Evolutionary conservation across 2,113 vertebrate genomes (phyloP).

Genomic region (Baryphthengus martii): DNA sequence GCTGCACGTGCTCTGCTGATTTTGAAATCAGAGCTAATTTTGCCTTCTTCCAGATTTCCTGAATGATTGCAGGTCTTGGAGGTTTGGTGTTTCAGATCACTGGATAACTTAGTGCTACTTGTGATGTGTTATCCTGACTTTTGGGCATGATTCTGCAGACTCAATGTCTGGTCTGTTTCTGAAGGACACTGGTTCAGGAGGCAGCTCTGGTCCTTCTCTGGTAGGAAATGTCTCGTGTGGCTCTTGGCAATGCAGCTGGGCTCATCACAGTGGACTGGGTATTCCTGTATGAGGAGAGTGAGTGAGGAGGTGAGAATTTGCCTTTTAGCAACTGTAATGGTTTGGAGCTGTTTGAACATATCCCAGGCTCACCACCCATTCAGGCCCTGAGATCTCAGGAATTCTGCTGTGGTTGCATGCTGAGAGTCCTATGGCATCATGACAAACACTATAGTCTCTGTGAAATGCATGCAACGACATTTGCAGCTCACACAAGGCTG

Average conservation of each 20-base stretch:
- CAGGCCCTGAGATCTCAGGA: background rate
- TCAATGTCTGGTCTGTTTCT: background rate
- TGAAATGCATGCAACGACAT: background rate
- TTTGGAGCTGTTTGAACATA: background rate
- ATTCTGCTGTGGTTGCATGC: background rate
- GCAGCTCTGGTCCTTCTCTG: background rate
- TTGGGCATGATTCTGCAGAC: background rate
- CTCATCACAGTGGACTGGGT: rapidly evolving
- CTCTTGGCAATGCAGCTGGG: background rate
- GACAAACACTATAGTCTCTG: background rate
- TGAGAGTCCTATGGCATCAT: background rate
- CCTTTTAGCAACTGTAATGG: background rate
- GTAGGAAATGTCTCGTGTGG: background rate
- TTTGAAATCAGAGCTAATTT: conserved; percentile 33
- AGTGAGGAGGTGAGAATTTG: background rate
- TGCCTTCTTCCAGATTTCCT: background rate
- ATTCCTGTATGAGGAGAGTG: background rate
- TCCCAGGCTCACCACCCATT: background rate
- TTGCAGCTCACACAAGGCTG: background rate
- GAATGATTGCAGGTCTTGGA: background rate
- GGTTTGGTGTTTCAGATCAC: background rate
- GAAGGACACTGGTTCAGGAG: background rate
- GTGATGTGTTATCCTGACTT: background rate
- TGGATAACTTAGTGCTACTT: background rate
- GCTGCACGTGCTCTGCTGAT: conserved; percentile 24